Conservation (phyloP, 1,140 invertebrate genomes). For the Pogonus chalceus region DNA sequence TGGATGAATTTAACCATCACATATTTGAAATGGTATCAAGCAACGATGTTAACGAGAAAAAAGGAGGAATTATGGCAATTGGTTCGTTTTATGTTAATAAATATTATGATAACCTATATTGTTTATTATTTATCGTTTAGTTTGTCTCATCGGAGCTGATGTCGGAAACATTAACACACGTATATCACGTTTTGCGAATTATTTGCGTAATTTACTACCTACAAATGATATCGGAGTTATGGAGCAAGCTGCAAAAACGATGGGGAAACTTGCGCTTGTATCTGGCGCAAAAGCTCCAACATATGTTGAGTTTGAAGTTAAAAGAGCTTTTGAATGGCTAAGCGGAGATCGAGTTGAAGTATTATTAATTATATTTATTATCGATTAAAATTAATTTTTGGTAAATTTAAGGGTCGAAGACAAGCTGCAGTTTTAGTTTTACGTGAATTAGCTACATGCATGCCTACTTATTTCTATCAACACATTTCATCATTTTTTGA, state of each 20-base stretch:
- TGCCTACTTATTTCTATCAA: conserved; percentile 97
- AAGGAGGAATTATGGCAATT: conserved; percentile 90
- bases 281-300: conserved; percentile 89
- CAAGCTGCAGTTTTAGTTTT: conserved; percentile 88
- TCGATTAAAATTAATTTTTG: neutral
- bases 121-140: conserved; percentile 44
- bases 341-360: conserved; percentile 77
- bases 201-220: conserved; percentile 78
- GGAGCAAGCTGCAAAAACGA: conserved; percentile 91
- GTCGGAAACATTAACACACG: conserved; percentile 83
- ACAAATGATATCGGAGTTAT: conserved; percentile 87
- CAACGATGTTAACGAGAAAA: conserved; percentile 86
- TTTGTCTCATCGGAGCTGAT: conserved; percentile 85
- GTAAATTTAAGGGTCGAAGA: conserved; percentile 50
- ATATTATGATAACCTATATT: conserved; percentile 7
- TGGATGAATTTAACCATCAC: conserved; percentile 92
- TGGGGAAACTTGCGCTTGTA: conserved; percentile 81
- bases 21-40: conserved; percentile 94
- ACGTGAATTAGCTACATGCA: conserved; percentile 86
- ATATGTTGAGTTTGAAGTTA: conserved; percentile 94
- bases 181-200: conserved; percentile 87
- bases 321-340: conserved; percentile 89
- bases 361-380: conserved; percentile 6
- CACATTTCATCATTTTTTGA: conserved; percentile 95
- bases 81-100: conserved; percentile 44